These are phyloP conservation scores for Drosophila serrata DNA, from an alignment of 1,140 invertebrate species.

Conservation along the genomic window DNA sequence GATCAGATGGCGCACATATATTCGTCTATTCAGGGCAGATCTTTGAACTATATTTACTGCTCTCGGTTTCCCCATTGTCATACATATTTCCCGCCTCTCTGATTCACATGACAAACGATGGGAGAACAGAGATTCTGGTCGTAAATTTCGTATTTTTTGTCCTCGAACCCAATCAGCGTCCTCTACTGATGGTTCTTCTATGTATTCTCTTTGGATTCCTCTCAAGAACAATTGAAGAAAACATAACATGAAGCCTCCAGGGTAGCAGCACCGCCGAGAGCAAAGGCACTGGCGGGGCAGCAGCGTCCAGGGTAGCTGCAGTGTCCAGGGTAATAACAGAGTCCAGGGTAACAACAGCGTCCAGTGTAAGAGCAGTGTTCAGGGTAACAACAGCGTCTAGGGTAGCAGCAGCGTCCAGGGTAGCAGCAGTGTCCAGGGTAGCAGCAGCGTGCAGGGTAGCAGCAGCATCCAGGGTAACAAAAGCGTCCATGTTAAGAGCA, in stretches of 20 bases:
- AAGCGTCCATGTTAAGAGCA: no score
- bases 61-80: conserved; percentile 55
- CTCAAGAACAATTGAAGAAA: conserved; percentile 4
- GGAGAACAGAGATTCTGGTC: not conserved
- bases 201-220: not conserved
- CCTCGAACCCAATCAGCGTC: conserved; percentile 23
- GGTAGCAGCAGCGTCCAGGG: no score
- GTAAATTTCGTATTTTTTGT: conserved; percentile 36
- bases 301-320: no score
- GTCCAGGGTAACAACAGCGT: no score
- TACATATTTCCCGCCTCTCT: conserved; percentile 10
- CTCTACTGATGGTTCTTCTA: not conserved
- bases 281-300: no score
- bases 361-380: no score
- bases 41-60: conserved; percentile 67
- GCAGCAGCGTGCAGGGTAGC: no score
- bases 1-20: conserved; percentile 27
- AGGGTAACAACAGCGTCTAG: no score
- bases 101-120: conserved; percentile 13
- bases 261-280: no score
- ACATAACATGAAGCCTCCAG: not conserved
- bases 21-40: conserved; percentile 48
- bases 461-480: no score
- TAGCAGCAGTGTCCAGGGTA: no score
- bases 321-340: no score